Evolutionary conservation across 2,113 vertebrate species (phyloP).

Genomic region (Hyla sarda): DNA sequence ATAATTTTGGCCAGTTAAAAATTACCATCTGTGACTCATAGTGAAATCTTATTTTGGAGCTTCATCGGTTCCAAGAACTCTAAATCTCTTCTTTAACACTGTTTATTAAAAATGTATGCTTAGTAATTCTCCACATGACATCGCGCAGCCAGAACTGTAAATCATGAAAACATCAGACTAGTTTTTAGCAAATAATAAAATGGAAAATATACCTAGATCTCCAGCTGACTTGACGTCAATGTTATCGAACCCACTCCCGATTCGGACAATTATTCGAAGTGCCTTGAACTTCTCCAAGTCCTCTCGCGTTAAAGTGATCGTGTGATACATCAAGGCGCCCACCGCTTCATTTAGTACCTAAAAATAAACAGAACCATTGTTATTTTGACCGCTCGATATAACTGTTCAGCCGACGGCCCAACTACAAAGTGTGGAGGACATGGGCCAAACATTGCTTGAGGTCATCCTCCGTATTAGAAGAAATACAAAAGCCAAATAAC

Average conservation of each 20-base stretch:
- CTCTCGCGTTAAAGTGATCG: constrained; percentile 96
- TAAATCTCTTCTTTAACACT: too few relatives aligned
- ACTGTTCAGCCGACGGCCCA: not conserved
- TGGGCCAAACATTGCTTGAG: not conserved
- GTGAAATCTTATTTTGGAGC: too few relatives aligned
- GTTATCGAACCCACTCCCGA: constrained; percentile 98
- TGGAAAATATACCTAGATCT: constrained; percentile 84
- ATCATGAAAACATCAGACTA: not conserved
- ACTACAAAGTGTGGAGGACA: too few relatives aligned
- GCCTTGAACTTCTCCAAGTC: constrained; percentile 99
- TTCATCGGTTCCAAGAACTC: too few relatives aligned
- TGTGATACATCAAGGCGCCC: constrained; percentile 98
- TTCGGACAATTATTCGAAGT: constrained; percentile 95
- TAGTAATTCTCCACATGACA: too few relatives aligned
- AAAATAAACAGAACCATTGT: not conserved
- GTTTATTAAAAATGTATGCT: too few relatives aligned
- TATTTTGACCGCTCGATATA: not conserved
- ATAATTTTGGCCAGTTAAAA: too few relatives aligned
- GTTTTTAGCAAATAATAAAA: not conserved
- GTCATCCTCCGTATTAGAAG: too few relatives aligned
- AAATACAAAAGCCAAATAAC: too few relatives aligned
- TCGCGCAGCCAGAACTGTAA: not conserved
- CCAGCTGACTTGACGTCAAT: constrained; percentile 98
- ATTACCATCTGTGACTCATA: too few relatives aligned
- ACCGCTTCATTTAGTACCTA: constrained; percentile 98